A percentile compares a stretch with the other conserved stretches of the same genome.
Conservation (phyloP, 2,888 invertebrate genomes). For the Idaea straminata region DNA sequence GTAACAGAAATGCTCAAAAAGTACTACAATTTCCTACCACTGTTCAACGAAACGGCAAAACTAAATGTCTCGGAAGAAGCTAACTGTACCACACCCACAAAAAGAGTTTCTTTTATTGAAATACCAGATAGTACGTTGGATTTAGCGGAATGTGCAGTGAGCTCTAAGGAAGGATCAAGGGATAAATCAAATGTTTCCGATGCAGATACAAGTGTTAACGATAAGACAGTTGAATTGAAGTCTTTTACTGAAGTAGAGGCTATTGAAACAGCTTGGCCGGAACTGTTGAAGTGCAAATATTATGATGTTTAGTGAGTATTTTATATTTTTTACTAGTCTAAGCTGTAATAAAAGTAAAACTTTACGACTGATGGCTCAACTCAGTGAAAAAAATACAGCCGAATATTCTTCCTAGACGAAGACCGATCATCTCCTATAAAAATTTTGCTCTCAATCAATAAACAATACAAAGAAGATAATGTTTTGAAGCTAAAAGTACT, state of each 20-base stretch:
- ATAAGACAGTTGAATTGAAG: conserved; percentile 57
- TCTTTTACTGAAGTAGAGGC: conserved; percentile 61
- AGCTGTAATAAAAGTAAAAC: no score
- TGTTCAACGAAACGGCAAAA: conserved; percentile 66
- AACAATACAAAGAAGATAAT: no score
- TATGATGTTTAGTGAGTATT: conserved; percentile 86
- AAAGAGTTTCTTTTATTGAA: conserved; percentile 64
- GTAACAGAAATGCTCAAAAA: conserved; percentile 82
- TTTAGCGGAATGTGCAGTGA: conserved; percentile 5
- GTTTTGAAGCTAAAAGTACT: no score
- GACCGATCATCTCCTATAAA: no score
- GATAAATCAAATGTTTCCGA: conserved; percentile 39
- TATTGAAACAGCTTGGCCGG: conserved; percentile 77
- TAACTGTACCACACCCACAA: conserved; percentile 61
- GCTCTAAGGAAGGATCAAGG: conserved; percentile 21
- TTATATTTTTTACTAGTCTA: conserved; percentile 2
- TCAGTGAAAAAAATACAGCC: no score
- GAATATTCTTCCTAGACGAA: no score
- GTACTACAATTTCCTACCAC: conserved; percentile 76
- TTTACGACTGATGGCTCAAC: no score
- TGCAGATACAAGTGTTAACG: conserved; percentile 50
- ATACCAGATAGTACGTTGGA: conserved; percentile 44
- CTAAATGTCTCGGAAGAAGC: conserved; percentile 47
- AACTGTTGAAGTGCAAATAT: conserved; percentile 81
- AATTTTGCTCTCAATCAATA: no score